phyloP scores from a whole-genome alignment of 2,113 vertebrate genomes.

The Sminthopsis crassicaudata region DNA sequence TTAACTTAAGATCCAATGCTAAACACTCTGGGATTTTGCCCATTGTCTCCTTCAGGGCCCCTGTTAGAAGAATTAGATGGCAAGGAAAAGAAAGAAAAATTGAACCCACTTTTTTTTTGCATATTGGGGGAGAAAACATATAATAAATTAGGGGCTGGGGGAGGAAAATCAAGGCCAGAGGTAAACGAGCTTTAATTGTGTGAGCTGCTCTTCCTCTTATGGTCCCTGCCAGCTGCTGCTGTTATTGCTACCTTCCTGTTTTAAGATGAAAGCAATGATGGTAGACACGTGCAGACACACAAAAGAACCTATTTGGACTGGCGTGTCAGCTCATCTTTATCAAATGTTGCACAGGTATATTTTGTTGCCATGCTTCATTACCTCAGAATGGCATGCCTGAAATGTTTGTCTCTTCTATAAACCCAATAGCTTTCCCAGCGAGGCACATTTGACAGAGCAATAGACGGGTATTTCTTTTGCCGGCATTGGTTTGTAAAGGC shows the following conservation, averaged over 20 bases:
- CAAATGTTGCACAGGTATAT: conserved; percentile 99
- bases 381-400: conserved; percentile 97
- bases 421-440: conserved; percentile 85
- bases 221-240: conserved; percentile 90
- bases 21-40: conserved; percentile 81
- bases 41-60: conserved; percentile 82
- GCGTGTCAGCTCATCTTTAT: conserved; percentile 99
- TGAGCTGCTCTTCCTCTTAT: conserved; percentile 88
- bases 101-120: conserved; percentile 86
- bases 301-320: conserved; percentile 99
- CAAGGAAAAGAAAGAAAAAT: conserved; percentile 92
- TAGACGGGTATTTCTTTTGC: conserved; percentile 82
- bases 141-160: conserved; percentile 88
- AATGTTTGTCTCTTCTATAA: conserved; percentile 97
- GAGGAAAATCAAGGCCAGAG: conserved; percentile 91
- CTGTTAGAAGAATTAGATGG: conserved; percentile 84
- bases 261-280: conserved; percentile 90
- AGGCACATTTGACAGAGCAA: conserved; percentile 88
- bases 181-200: conserved; percentile 91
- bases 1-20: conserved; percentile 80
- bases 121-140: conserved; percentile 86
- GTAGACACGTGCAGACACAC: conserved; percentile 94
- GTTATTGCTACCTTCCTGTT: conserved; percentile 86
- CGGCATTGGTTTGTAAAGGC: conserved; percentile 82
- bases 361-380: conserved; percentile 99